Conservation (phyloP, 2,113 vertebrate genomes). For the Cyanoderma ruficeps region DNA sequence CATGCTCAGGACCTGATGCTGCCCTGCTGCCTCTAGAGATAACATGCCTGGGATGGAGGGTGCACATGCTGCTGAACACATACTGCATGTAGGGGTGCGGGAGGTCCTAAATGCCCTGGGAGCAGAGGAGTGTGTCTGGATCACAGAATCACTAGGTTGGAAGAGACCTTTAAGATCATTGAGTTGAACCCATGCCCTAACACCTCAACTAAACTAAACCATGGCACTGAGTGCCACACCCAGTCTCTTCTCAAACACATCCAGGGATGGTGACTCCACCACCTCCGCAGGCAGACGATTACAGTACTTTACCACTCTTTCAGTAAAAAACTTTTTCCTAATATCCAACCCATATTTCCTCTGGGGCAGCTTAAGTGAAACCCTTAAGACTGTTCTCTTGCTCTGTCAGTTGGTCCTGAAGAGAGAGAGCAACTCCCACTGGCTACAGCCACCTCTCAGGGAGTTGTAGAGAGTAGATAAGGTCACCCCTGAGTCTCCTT, state of each 20-base stretch:
- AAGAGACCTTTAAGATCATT: neutral
- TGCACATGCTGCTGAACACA: neutral
- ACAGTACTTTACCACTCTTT: neutral
- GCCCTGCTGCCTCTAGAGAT: neutral
- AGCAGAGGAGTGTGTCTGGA: neutral
- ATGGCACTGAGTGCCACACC: neutral
- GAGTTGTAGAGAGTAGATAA: neutral
- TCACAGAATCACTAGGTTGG: neutral
- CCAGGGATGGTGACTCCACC: neutral
- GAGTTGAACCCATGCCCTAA: neutral
- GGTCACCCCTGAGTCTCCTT: neutral
- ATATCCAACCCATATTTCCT: neutral
- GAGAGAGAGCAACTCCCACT: neutral
- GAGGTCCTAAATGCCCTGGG: neutral
- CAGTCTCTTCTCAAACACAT: neutral
- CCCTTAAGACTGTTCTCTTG: neutral
- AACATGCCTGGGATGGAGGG: neutral
- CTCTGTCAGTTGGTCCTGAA: neutral
- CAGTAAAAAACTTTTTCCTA: neutral
- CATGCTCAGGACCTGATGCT: neutral
- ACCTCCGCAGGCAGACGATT: neutral
- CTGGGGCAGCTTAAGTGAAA: neutral
- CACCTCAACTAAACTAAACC: neutral
- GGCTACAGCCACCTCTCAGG: neutral
- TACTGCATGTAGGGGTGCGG: neutral